Evolutionary conservation across 2,888 invertebrate genomes (phyloP).

Genomic region (Dryocosmus kuriphilus): DNA sequence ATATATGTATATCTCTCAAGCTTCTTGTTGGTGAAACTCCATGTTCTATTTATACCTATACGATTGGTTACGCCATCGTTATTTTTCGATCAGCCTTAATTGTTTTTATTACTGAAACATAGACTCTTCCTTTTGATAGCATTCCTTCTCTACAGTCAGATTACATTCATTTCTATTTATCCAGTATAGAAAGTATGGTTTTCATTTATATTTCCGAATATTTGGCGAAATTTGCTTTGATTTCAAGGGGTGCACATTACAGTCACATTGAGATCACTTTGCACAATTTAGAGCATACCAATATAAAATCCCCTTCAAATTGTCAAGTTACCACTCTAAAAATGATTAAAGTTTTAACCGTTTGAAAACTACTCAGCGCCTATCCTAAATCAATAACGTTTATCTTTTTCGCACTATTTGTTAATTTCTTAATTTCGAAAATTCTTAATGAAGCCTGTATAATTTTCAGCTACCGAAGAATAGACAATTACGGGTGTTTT

Average conservation of each 20-base stretch:
- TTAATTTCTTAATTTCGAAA: neutral
- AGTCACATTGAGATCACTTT: too few species aligned
- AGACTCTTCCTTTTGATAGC: neutral
- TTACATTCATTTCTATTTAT: neutral
- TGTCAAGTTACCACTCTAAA: neutral
- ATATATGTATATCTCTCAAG: neutral
- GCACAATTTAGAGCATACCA: too few species aligned
- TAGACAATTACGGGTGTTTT: neutral
- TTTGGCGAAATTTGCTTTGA: neutral
- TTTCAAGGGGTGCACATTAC: neutral
- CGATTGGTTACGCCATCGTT: constrained; percentile 6
- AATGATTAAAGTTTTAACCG: neutral
- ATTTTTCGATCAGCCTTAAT: constrained; percentile 30
- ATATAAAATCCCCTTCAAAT: neutral
- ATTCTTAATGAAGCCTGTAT: neutral
- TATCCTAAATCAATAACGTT: neutral
- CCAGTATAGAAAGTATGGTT: too few species aligned
- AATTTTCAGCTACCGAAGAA: neutral
- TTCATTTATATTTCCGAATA: neutral
- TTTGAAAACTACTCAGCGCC: too few species aligned
- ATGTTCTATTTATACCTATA: constrained; percentile 44
- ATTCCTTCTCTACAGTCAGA: neutral
- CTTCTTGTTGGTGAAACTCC: constrained; percentile 4
- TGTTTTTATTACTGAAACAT: constrained; percentile 3
- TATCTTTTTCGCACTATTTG: too few species aligned